Conservation (phyloP, 2,888 invertebrate species). For the Dyspetes luteomarginatus region DNA sequence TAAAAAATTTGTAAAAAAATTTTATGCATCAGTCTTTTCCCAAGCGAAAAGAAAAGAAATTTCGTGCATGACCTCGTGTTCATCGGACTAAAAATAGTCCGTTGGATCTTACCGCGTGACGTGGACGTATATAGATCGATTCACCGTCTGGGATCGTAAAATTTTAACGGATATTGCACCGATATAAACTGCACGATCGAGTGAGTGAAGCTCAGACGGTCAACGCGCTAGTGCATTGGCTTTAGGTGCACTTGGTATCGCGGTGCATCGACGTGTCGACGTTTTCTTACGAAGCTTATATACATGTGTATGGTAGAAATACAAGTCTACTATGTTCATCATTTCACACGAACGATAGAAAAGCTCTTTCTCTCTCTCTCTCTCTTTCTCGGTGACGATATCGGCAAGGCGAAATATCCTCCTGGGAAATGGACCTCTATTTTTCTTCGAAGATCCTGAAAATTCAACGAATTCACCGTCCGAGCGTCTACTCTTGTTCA, state of each 20-base stretch:
- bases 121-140: conserved; percentile 45
- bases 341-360: conserved; percentile 26
- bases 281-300: neutral
- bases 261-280: neutral
- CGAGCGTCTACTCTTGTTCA: neutral
- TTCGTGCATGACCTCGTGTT: neutral
- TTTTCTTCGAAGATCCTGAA: conserved; percentile 37
- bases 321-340: conserved; percentile 4
- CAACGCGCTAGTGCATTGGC: conserved; percentile 16
- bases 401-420: conserved; percentile 7
- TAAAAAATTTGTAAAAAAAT: neutral
- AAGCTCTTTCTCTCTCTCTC: conserved; percentile 12
- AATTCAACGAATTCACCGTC: conserved; percentile 12
- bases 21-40: neutral
- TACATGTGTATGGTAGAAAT: neutral
- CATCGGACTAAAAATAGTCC: conserved; percentile 32
- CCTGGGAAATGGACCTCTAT: conserved; percentile 32
- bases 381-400: neutral
- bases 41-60: neutral
- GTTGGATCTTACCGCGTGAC: conserved; percentile 28
- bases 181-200: conserved; percentile 45
- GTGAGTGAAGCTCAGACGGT: conserved; percentile 19
- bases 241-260: conserved; percentile 2
- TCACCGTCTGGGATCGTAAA: conserved; percentile 48
- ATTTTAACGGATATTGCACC: conserved; percentile 45